These are phyloP conservation scores for Cantharis lateralis DNA, from an alignment of 2,888 invertebrate species.

Conservation along the genomic window DNA sequence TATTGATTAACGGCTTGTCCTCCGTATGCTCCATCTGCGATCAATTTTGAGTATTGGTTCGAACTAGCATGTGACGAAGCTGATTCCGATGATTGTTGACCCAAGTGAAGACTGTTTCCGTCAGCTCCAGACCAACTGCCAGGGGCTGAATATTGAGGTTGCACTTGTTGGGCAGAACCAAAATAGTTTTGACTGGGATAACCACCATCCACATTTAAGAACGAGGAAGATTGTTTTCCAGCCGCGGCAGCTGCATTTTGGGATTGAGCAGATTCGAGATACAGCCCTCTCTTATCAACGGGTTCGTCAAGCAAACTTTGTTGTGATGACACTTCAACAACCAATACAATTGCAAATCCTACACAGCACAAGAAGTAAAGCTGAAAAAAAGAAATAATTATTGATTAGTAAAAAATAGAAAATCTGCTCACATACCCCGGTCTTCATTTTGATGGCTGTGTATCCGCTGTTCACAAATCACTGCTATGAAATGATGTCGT, in stretches of 20 bases:
- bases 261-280: not conserved
- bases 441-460: conserved; percentile 13
- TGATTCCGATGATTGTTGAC: not conserved
- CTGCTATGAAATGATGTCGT: not conserved
- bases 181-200: not conserved
- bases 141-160: not conserved
- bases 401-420: not conserved
- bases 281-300: not conserved
- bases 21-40: conserved; percentile 7
- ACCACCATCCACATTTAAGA: not conserved
- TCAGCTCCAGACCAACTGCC: conserved; percentile 16
- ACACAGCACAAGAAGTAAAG: conserved; percentile 8
- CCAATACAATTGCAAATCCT: not conserved
- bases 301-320: not conserved
- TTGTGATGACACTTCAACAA: not conserved
- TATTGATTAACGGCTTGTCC: not conserved
- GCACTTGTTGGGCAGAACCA: no score
- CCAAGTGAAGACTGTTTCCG: not conserved
- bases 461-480: conserved; percentile 10
- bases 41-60: not conserved
- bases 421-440: conserved; percentile 3
- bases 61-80: not conserved
- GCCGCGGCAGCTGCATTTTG: not conserved
- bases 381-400: conserved; percentile 7
- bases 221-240: not conserved